Base-by-base conservation (phyloP, 2,797 vertebrate genomes). In the Chelon auratus region DNA sequence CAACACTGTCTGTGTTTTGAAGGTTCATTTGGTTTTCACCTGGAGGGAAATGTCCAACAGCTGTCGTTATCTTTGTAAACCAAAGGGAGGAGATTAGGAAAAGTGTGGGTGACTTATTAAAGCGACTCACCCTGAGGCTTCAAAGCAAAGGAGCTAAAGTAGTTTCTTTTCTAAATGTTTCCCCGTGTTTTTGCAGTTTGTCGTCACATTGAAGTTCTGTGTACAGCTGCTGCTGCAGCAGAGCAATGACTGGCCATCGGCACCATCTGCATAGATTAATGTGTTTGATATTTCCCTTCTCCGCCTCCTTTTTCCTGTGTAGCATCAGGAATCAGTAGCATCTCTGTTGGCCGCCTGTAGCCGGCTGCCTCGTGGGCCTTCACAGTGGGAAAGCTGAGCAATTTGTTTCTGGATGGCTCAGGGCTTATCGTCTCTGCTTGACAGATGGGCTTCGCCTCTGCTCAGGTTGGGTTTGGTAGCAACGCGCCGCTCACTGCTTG, bases 361-460 rank as follows among this genome's bases (percentile, higher is more conserved):
- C 76, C 53, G 24, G 48, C 66, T 84, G 78, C 87, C 86, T 83
- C 40, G 56, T 43, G 62, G 83, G 80, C 81, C 64, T 75, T 82
- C 75, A 39, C 87, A 81, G 87, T 47, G 80, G 87, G 88, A 83
- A 85, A 82, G 82, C 82, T 42, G 85, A 89, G 89, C 89, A 89
- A 91, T 94, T 94, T 91, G 92, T 94, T 88, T 90, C 77, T 84
- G 82, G 79, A 89, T 89, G 83, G 84, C 92, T 93, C 83, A 50
- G 2, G 83, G 90, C 90, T 91, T 86, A 91, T 90, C 85, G 70
- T 89, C 89, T 82, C 87, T 75, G 84, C 76, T 83, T 90, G 90
- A 93, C 92, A 94, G 91, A 93, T 93, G 92, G 90, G 88, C 90
- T 67, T 77, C 70, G 83, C 81, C 82, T 83, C 80, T 81, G 87